Percentiles rank a stretch among this genome's conserved stretches.
Conservation (phyloP, 1,140 invertebrate species). For the Drosophila parvula region DNA sequence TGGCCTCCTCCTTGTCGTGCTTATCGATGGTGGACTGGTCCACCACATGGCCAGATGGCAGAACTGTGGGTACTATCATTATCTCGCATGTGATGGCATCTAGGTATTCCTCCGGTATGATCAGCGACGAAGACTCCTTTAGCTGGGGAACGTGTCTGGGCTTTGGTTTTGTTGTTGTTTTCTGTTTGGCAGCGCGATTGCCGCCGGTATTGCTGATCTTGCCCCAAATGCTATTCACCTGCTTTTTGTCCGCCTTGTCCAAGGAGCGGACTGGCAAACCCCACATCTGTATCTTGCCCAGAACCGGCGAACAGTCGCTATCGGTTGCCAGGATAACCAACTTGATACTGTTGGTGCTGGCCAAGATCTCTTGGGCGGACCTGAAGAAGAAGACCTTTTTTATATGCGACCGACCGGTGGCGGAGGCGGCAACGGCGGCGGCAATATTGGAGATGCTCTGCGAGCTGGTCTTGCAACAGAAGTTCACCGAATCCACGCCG, state of each 20-base stretch:
- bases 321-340: conserved; percentile 70
- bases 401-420: conserved; percentile 42
- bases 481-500: conserved; percentile 84
- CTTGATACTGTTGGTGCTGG: conserved; percentile 67
- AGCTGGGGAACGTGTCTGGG: conserved; percentile 67
- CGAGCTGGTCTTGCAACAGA: too few species aligned
- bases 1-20: conserved; percentile 87
- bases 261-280: conserved; percentile 85
- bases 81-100: conserved; percentile 92
- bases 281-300: conserved; percentile 88
- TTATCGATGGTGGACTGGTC: conserved; percentile 91
- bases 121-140: conserved; percentile 53
- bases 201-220: conserved; percentile 56
- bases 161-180: conserved; percentile 54
- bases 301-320: conserved; percentile 86
- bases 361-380: conserved; percentile 65
- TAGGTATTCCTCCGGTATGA: conserved; percentile 90
- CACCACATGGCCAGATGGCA: conserved; percentile 91
- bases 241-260: conserved; percentile 83
- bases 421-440: too few species aligned
- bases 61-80: conserved; percentile 85
- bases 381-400: conserved; percentile 83
- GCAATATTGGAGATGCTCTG: conserved; percentile 51
- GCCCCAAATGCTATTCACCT: conserved; percentile 84
- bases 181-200: conserved; percentile 39